Evolutionary conservation across 2,797 vertebrate species (phyloP).

Genomic region (Morelia viridis): DNA sequence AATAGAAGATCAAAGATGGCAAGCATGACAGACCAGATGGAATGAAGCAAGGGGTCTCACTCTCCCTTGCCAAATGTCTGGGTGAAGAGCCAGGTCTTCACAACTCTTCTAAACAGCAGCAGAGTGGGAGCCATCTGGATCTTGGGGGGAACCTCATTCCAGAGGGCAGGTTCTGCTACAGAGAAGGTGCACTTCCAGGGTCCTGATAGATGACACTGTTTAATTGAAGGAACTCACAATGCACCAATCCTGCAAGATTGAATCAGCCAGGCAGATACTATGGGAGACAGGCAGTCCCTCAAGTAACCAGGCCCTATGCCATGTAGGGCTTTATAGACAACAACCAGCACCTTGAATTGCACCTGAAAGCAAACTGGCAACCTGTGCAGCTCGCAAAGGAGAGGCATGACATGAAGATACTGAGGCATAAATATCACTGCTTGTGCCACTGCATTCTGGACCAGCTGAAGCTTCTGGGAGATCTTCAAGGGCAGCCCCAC

Average conservation of each 20-base stretch:
- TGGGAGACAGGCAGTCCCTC: neutral
- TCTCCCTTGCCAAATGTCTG: neutral
- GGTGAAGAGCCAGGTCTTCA: neutral
- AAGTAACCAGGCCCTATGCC: neutral
- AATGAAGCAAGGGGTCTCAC: neutral
- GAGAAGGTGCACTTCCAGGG: neutral
- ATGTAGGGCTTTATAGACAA: neutral
- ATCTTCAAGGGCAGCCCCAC: neutral
- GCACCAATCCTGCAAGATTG: neutral
- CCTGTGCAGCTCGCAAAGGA: neutral
- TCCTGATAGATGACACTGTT: neutral
- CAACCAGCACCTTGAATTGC: neutral
- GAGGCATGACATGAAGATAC: neutral
- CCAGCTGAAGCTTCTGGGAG: neutral
- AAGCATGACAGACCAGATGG: neutral
- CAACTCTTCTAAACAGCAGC: neutral
- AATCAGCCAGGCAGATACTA: neutral
- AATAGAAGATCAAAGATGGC: neutral
- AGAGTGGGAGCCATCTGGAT: neutral
- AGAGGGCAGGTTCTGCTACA: neutral
- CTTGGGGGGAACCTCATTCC: neutral
- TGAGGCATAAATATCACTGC: neutral
- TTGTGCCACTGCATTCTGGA: neutral
- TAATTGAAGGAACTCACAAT: neutral
- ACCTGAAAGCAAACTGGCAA: neutral